phyloP scores from a whole-genome alignment of 2,888 invertebrate species.

The Seira ritae region DNA sequence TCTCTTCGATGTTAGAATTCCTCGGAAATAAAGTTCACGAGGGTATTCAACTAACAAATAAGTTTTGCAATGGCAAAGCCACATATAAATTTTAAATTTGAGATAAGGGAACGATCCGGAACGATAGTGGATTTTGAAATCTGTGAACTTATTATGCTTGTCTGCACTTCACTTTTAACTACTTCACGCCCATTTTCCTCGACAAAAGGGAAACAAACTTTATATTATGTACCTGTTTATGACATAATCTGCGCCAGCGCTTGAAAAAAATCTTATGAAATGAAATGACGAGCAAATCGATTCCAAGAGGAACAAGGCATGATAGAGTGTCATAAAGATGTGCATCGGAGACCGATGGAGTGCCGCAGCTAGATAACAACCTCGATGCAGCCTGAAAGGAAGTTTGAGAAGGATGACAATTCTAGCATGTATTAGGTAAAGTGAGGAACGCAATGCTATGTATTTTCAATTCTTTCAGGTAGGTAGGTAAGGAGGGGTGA shows the following conservation, averaged over 20 bases:
- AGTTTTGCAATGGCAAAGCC: not conserved
- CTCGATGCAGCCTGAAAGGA: not conserved
- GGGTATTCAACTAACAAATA: no score
- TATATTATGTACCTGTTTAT: slow-evolving; percentile 51
- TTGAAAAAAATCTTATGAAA: not conserved
- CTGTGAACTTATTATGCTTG: slow-evolving; percentile 61
- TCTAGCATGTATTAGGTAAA: no score
- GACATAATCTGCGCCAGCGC: not conserved
- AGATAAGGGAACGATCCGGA: slow-evolving; percentile 51
- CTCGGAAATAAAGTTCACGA: no score
- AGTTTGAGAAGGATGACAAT: not conserved
- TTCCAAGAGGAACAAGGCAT: not conserved
- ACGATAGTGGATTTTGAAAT: slow-evolving; percentile 56
- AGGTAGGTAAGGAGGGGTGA: slow-evolving; percentile 49
- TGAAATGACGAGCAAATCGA: not conserved
- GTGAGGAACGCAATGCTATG: slow-evolving; percentile 27
- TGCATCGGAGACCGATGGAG: not conserved
- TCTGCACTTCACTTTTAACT: slow-evolving; percentile 63
- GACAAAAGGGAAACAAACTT: slow-evolving; percentile 37
- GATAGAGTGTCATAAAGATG: not conserved
- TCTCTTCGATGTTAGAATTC: no score
- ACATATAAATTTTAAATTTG: not conserved
- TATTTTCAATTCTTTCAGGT: slow-evolving; percentile 2
- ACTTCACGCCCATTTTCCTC: slow-evolving; percentile 60
- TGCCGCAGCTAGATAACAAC: not conserved